Evolutionary conservation across 2,113 vertebrate species (phyloP).

Genomic region (Eptatretus burgeri): DNA sequence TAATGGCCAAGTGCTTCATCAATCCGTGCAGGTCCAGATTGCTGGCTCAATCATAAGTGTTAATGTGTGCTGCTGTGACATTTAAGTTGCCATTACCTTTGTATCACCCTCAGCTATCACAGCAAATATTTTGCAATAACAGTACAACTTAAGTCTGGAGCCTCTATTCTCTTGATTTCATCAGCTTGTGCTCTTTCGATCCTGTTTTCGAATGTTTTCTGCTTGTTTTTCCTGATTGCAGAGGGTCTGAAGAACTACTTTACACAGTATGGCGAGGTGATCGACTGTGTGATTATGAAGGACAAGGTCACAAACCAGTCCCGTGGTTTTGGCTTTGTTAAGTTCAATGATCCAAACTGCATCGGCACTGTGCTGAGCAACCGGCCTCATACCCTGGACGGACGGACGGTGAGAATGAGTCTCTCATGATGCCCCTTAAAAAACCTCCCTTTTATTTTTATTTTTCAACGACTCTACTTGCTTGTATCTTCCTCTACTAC

Average conservation of each 20-base stretch:
- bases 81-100: neutral
- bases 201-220: neutral
- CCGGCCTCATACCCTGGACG: constrained; percentile 82
- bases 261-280: constrained; percentile 92
- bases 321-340: constrained; percentile 94
- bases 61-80: no score
- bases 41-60: no score
- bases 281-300: constrained; percentile 99
- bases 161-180: neutral
- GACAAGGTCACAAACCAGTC: constrained; percentile 99
- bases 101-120: neutral
- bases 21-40: no score
- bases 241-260: constrained; percentile 93
- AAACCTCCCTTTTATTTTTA: neutral
- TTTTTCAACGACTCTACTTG: neutral
- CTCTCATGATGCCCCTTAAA: neutral
- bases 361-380: constrained; percentile 87
- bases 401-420: constrained; percentile 57
- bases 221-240: constrained; percentile 19
- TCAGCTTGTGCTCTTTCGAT: neutral
- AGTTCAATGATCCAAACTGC: constrained; percentile 98
- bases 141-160: neutral
- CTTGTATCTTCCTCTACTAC: neutral
- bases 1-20: no score
- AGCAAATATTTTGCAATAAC: neutral